Conservation (phyloP, 1,140 invertebrate species). For the Mesaphorura yosii region DNA sequence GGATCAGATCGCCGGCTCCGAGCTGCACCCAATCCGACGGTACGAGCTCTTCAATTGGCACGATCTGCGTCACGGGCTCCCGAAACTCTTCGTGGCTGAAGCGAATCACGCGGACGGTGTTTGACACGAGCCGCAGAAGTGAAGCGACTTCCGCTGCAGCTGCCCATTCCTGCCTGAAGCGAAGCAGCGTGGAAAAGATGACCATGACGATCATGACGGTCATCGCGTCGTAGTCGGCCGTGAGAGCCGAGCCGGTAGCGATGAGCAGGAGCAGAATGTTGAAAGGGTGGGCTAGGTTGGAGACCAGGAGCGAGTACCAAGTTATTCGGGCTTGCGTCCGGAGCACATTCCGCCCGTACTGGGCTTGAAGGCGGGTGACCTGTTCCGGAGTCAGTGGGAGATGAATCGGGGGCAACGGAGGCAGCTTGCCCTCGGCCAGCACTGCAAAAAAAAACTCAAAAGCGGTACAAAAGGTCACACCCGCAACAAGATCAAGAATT, state of each 20-base stretch:
- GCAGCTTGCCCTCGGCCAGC: too few species aligned
- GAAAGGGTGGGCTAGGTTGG: background rate
- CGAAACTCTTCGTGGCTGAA: background rate
- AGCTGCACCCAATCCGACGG: background rate
- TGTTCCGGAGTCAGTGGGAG: background rate
- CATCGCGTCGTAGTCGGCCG: background rate
- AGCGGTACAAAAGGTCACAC: too few species aligned
- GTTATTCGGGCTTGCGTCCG: background rate
- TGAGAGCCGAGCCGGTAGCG: background rate
- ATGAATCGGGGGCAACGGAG: too few species aligned
- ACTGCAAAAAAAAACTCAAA: too few species aligned
- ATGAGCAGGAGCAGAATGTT: background rate
- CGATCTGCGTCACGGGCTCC: background rate
- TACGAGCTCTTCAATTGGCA: background rate
- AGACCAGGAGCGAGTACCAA: conserved; percentile 1
- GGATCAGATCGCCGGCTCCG: conserved; percentile 9
- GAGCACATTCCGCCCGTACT: background rate
- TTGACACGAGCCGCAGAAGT: background rate
- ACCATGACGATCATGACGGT: conserved; percentile 3
- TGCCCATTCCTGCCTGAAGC: conserved; percentile 2
- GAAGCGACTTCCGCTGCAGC: background rate
- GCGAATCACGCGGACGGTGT: background rate
- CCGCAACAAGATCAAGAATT: too few species aligned
- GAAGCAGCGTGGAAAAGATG: background rate
- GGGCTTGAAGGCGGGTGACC: background rate